Conservation (phyloP, 1,140 invertebrate genomes). For the Meteorus sp. region DNA sequence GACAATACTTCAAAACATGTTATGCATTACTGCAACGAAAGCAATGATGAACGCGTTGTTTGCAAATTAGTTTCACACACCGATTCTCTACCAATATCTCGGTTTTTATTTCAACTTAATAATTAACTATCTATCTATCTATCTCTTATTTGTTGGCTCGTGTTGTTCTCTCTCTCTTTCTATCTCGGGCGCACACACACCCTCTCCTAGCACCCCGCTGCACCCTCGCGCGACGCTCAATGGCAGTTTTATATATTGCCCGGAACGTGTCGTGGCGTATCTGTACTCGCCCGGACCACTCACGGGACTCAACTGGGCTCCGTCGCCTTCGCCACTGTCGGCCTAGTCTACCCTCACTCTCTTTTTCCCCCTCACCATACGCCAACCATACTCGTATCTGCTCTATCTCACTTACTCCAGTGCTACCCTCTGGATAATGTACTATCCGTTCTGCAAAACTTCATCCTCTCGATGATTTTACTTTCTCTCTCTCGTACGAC, state of each 20-base stretch:
- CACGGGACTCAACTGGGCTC: conserved; percentile 57
- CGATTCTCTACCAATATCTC: too few relatives aligned
- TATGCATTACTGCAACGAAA: too few relatives aligned
- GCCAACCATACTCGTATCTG: neutral
- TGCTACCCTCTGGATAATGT: conserved; percentile 7
- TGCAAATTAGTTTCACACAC: too few relatives aligned
- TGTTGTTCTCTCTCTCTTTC: too few relatives aligned
- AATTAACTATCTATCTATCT: too few relatives aligned
- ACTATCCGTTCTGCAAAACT: conserved; percentile 20
- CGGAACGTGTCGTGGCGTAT: conserved; percentile 17
- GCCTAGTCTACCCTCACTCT: conserved; percentile 16
- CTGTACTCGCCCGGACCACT: conserved; percentile 52
- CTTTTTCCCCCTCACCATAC: conserved; percentile 20
- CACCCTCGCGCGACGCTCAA: conserved; percentile 32
- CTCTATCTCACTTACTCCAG: conserved; percentile 26
- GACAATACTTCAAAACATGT: too few relatives aligned
- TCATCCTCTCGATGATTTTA: too few relatives aligned
- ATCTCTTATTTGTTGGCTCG: too few relatives aligned
- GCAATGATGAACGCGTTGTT: too few relatives aligned
- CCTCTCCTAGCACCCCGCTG: conserved; percentile 27
- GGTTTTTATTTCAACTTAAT: too few relatives aligned
- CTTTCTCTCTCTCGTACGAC: too few relatives aligned
- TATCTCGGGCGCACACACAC: conserved; percentile 28
- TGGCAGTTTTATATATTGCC: conserved; percentile 30
- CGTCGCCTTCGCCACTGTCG: conserved; percentile 30